phyloP scores from a whole-genome alignment of 2,888 invertebrate species.

The Doris montereyensis region DNA sequence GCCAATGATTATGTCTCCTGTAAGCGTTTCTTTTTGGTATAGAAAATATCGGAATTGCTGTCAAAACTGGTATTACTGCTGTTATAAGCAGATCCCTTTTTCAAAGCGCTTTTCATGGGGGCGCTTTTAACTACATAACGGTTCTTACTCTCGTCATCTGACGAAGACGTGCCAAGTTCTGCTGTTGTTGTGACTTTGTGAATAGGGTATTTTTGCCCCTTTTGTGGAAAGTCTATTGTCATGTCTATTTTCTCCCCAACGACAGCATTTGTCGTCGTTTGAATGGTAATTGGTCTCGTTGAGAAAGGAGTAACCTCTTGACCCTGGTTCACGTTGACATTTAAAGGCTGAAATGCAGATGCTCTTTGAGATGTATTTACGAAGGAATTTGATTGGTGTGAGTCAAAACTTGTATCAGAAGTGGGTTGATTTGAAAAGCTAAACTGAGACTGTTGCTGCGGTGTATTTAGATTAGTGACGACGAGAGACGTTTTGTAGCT shows the following conservation, averaged over 20 bases:
- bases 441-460: neutral
- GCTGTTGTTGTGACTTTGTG: neutral
- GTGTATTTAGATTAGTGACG: constrained; percentile 3
- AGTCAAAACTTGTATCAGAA: neutral
- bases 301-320: neutral
- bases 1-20: neutral
- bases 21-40: neutral
- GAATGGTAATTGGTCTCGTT: constrained; percentile 32
- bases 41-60: constrained; percentile 22
- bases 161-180: constrained; percentile 3
- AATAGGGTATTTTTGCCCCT: neutral
- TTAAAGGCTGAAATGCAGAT: neutral
- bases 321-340: neutral
- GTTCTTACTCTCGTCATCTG: constrained; percentile 7
- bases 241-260: constrained; percentile 43
- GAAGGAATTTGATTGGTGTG: neutral
- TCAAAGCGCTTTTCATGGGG: constrained; percentile 34
- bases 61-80: constrained; percentile 21
- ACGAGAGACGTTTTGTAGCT: constrained; percentile 4
- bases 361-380: neutral
- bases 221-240: constrained; percentile 39
- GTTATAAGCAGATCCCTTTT: constrained; percentile 10
- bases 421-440: neutral
- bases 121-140: constrained; percentile 18
- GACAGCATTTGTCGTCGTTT: constrained; percentile 41